phyloP scores from a whole-genome alignment of 2,888 invertebrate genomes.

The Sesamia inferens region DNA sequence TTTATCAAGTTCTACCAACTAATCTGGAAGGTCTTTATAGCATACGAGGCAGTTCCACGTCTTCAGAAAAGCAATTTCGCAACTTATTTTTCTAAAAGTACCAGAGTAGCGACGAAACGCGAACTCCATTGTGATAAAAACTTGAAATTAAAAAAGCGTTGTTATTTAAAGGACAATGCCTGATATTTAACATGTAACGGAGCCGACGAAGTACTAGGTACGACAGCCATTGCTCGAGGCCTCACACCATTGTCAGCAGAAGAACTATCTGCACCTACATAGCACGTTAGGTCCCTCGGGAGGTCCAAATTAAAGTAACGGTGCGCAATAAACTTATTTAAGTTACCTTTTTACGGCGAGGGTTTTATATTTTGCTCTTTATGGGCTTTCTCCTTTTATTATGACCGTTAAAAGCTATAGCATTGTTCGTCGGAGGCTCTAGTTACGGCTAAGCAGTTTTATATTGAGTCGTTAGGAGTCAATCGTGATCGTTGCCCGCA shows the following conservation, averaged over 20 bases:
- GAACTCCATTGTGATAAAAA: conserved; percentile 28
- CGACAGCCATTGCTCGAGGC: conserved; percentile 36
- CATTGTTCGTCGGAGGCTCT: conserved; percentile 57
- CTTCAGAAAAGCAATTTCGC: conserved; percentile 25
- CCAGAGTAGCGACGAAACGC: conserved; percentile 10
- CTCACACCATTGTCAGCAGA: conserved; percentile 28
- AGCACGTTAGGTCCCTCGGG: conserved; percentile 23
- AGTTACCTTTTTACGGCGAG: conserved; percentile 64
- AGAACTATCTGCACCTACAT: conserved; percentile 10
- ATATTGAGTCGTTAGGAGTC: conserved; percentile 58
- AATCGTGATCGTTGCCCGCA: conserved; percentile 37
- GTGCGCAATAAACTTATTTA: conserved; percentile 71
- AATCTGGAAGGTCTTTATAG: conserved; percentile 27
- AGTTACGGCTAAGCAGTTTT: conserved; percentile 58
- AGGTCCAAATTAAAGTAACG: conserved; percentile 67
- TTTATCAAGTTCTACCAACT: conserved; percentile 32
- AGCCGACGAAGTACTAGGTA: conserved; percentile 41
- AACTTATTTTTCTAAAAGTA: conserved; percentile 25
- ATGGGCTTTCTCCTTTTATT: conserved; percentile 69
- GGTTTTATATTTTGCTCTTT: conserved; percentile 71
- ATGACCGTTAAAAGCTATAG: conserved; percentile 64
- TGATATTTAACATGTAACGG: conserved; percentile 56
- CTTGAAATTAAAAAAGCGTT: conserved; percentile 33
- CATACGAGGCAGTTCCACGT: conserved; percentile 16
- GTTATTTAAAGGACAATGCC: conserved; percentile 57